phyloP scores from a whole-genome alignment of 2,113 vertebrate genomes.

The Crotalus horridus region DNA sequence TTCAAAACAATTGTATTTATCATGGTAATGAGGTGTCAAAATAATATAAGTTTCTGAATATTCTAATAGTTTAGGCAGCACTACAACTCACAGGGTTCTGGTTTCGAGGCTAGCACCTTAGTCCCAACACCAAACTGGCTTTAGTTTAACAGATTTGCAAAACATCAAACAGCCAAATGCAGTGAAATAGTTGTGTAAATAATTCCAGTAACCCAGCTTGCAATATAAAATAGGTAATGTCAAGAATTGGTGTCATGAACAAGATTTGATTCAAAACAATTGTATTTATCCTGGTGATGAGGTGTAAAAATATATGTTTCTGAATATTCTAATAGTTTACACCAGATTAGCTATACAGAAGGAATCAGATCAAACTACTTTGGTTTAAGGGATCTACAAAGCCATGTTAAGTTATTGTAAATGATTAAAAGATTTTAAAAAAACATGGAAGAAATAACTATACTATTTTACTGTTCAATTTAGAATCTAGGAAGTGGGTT shows the following conservation, averaged over 20 bases:
- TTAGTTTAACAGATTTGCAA: not conserved
- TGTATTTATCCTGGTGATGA: not conserved
- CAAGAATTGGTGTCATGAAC: not conserved
- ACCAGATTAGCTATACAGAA: not conserved
- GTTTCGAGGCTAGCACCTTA: not conserved
- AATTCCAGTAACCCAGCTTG: not conserved
- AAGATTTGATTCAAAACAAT: not conserved
- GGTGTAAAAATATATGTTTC: not conserved
- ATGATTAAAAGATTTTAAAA: not conserved
- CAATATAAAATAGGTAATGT: not conserved
- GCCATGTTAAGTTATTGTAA: not conserved
- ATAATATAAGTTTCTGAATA: not conserved
- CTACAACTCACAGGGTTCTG: not conserved
- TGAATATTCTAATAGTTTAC: not conserved
- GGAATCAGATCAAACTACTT: not conserved
- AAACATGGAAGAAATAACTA: not conserved
- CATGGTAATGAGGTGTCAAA: not conserved
- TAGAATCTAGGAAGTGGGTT: rapidly evolving
- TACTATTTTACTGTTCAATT: not conserved
- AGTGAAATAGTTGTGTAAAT: not conserved
- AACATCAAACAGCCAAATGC: not conserved
- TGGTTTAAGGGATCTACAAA: not conserved
- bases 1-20: not conserved
- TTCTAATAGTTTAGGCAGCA: not conserved
- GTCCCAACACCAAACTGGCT: not conserved